Percentiles rank a stretch among this genome's conserved stretches.
Conservation (phyloP, 1,140 invertebrate genomes). For the Hypothenemus hampei region DNA sequence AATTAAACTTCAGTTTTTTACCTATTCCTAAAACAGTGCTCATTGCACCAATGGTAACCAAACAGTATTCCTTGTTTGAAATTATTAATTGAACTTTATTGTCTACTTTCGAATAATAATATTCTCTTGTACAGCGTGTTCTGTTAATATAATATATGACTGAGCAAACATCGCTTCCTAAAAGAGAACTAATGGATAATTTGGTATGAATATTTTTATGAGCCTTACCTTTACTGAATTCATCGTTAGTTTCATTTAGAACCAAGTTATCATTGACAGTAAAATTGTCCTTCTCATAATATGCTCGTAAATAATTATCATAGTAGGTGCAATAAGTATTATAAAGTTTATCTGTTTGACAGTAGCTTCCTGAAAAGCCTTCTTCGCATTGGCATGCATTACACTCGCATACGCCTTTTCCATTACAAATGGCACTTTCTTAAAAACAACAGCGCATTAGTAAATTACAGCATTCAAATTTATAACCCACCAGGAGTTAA, state of each 20-base stretch:
- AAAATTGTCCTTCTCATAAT: too few relatives aligned
- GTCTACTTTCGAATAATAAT: conserved; percentile 14
- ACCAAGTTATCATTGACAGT: too few relatives aligned
- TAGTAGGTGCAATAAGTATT: too few relatives aligned
- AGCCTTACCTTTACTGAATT: too few relatives aligned
- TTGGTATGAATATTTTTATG: too few relatives aligned
- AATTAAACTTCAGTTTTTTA: background rate
- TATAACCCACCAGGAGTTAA: background rate
- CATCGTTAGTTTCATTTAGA: too few relatives aligned
- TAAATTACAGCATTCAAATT: background rate
- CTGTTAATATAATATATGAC: background rate
- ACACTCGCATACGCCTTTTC: conserved; percentile 35
- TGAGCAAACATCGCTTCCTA: conserved; percentile 10
- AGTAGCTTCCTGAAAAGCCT: conserved; percentile 32
- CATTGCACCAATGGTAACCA: background rate
- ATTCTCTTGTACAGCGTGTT: conserved; percentile 14
- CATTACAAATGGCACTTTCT: conserved; percentile 27
- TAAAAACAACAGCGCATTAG: background rate
- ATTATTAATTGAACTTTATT: conserved; percentile 9
- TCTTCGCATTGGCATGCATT: conserved; percentile 31
- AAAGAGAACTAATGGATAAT: too few relatives aligned
- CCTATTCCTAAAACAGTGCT: background rate
- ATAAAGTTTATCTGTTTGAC: too few relatives aligned
- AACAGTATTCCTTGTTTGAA: background rate
- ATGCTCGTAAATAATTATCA: too few relatives aligned